Base-by-base conservation (phyloP, 2,888 invertebrate genomes). In the Lasioglossum lativentre region DNA sequence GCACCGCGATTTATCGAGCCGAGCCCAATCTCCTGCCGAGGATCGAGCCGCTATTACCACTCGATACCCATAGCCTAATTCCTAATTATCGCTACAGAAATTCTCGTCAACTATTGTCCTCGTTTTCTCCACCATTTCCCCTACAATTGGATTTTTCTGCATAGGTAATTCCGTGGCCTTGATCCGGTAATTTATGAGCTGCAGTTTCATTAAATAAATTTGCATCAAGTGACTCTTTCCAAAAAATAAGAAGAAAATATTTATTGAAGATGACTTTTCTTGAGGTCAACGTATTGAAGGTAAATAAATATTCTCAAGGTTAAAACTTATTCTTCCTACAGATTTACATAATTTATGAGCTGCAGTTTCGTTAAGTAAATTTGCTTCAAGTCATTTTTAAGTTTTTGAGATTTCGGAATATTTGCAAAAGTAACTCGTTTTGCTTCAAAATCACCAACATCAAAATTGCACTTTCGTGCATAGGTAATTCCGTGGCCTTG, bases 1-100 rank as follows among this genome's bases (percentile, higher is more conserved):
- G 59, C 47, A 30, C 73, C 82, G 83, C 86, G 88, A 90, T 89
- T 89, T 90, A 86, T 90, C 90, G 86, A 87, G 76, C 82, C 80
- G 80, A 59, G 59, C 84, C 78, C 56, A 83, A 87, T 90, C 59
- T 86, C 80, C 81, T 40, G 27, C 74, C 45, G 45, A 45, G 52
- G 66, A 83, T 83, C 77, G 5, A 30, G 59, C 40, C 6, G 68
- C 27, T 38, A 27, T 59, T 42, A 66, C 52, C n/a, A 66, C 30
- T 63, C 63, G 63, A 63, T 63, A 63, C 30, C 34, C 27, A 27
- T 52, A 30, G 47, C 63, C 52, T 85, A 83, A 85, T 85, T 85
- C 66, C 68, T 68, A 75, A 85, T 85, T 75, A 75, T 30, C 6
- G 12, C 27, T 14, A 30, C 12, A 27, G 1, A 59, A 59, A 27